These are phyloP conservation scores for Mesitornis unicolor DNA, from an alignment of 2,113 vertebrate genomes.

Conservation along the genomic window DNA sequence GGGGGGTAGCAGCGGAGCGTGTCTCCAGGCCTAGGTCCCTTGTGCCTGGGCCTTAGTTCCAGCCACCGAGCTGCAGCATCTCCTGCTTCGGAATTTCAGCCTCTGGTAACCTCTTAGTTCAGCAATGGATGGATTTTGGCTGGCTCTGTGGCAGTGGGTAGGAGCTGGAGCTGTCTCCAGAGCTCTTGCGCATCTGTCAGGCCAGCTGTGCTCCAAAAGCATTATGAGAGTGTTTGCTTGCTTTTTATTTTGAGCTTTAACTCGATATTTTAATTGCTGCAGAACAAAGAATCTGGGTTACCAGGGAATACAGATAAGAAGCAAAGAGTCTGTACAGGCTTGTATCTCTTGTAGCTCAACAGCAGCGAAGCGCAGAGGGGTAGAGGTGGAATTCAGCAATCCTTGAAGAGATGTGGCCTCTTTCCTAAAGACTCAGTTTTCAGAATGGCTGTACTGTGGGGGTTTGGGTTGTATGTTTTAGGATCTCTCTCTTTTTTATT, in stretches of 20 bases:
- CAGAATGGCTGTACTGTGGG: neutral
- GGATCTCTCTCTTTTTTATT: neutral
- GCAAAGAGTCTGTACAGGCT: neutral
- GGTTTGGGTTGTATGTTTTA: neutral
- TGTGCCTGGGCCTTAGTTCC: neutral
- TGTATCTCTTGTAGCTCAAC: neutral
- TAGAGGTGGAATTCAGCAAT: neutral
- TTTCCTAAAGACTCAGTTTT: neutral
- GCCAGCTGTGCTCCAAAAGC: neutral
- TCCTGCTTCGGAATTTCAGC: neutral
- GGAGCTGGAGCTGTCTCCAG: neutral
- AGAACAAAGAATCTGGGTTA: neutral
- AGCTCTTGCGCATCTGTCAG: neutral
- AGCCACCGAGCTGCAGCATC: neutral
- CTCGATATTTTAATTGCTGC: neutral
- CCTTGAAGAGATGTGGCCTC: neutral
- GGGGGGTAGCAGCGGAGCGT: fast-evolving
- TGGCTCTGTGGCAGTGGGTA: neutral
- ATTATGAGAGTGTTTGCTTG: neutral
- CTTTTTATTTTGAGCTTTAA: neutral
- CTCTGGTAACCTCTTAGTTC: neutral
- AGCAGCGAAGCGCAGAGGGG: neutral
- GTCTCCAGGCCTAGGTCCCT: neutral
- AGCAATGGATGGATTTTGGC: neutral
- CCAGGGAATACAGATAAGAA: neutral